Evolutionary conservation across 1,140 invertebrate genomes (phyloP), one percentile per base, ranked within the genome.

Genomic region (Philotrypesis tridentata): DNA sequence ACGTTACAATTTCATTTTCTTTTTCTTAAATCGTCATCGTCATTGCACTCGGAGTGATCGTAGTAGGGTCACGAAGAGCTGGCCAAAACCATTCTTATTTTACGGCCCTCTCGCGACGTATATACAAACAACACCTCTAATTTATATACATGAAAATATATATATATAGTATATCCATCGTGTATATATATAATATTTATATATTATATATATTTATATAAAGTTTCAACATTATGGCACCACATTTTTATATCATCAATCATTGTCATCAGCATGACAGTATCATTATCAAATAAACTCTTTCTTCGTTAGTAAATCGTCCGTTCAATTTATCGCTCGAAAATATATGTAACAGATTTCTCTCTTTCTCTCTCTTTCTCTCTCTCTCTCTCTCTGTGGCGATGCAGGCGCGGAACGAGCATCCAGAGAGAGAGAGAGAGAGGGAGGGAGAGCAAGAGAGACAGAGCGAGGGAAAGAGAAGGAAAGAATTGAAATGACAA

Each of bases 91-190:
- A 55, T 25, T 67, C 31, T 17, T 23, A 37, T 21, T 79, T 88
- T 86, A 85, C 82, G 84, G 79, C 83, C 85, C 83, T 87, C 87
- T 87, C 82, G 85, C 87, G 87, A 91, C 88, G 89, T 91, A 91
- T 92, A 91, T 92, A 92, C 89, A 92, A 91, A 91, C 90, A 92
- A 91, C 89, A 91, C 89, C 85, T 89, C 83, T 87, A 88, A 88
- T 88, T 85, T 90, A 90, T 91, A 90, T 90, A 91, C 87, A 90
- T 88, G 85, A 89, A 87, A 88, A 90, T 88, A 90, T 90, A 90
- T 87, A 86, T 88, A 76, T 76, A 72, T 80, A 83, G 72, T 72
- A 77, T 65, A 70, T 72, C 23, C 31, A 71, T 77, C 72, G 23
- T 81, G 61, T 75, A 40, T 79, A 40, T 79, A 75, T 83, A 84